A percentile compares a stretch with the other conserved stretches of the same genome.
Conservation (phyloP, 2,888 invertebrate genomes). For the Pandemis heparana region DNA sequence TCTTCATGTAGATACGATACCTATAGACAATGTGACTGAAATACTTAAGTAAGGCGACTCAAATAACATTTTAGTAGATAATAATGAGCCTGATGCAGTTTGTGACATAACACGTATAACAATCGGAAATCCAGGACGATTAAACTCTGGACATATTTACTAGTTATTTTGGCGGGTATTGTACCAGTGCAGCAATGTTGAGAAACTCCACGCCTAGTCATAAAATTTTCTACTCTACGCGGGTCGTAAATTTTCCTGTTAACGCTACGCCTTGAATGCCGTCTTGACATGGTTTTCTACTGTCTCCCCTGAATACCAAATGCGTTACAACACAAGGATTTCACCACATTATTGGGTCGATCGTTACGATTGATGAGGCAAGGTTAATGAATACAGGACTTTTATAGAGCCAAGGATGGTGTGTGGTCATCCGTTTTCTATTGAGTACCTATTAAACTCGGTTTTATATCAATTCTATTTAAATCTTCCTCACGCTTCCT, state of each 20-base stretch:
- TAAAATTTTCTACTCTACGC: constrained; percentile 53
- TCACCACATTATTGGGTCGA: constrained; percentile 83
- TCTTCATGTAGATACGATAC: constrained; percentile 47
- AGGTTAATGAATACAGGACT: constrained; percentile 62
- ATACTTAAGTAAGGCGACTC: constrained; percentile 22
- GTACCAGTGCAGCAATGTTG: not conserved
- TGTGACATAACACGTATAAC: not conserved
- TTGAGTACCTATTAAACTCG: not conserved
- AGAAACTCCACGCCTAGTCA: constrained; percentile 22
- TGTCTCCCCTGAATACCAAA: constrained; percentile 79
- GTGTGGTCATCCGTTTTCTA: constrained; percentile 42
- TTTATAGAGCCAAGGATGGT: constrained; percentile 54
- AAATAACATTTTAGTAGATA: constrained; percentile 28
- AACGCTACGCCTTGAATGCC: constrained; percentile 70
- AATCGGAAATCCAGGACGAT: not conserved
- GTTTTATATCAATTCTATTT: not conserved
- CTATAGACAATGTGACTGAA: constrained; percentile 31
- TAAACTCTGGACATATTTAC: not conserved
- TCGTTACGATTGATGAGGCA: constrained; percentile 60
- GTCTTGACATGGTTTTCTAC: constrained; percentile 85
- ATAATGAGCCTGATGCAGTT: not conserved
- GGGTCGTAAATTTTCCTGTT: constrained; percentile 77
- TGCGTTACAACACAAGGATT: constrained; percentile 81
- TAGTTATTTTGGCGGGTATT: not conserved
- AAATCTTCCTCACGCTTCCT: not conserved